phyloP scores from a whole-genome alignment of 1,140 invertebrate genomes.

The Rhopalosiphum maidis region DNA sequence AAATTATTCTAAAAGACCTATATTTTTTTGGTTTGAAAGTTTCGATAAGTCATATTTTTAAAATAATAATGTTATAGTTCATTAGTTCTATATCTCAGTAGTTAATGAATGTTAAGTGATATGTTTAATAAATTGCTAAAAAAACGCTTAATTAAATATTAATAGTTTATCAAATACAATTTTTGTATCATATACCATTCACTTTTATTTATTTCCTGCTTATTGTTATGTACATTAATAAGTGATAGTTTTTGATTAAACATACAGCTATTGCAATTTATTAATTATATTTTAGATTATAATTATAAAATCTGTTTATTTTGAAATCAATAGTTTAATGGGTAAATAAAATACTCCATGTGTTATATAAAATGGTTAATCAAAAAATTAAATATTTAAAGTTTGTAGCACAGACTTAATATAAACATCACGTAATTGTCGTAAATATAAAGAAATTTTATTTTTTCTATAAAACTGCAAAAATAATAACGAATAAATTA shows the following conservation, averaged over 20 bases:
- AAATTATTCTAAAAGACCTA: too few relatives aligned
- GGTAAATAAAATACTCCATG: background rate
- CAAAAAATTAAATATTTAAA: background rate
- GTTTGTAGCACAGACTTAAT: background rate
- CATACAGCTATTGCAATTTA: background rate
- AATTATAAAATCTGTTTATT: too few relatives aligned
- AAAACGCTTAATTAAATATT: background rate
- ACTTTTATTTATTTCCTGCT: background rate
- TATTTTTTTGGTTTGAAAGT: too few relatives aligned
- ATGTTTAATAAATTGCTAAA: background rate
- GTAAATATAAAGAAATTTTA: background rate
- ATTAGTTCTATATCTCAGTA: background rate
- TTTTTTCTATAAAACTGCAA: background rate
- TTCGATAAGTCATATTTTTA: too few relatives aligned
- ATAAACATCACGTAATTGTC: background rate
- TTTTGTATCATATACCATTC: too few relatives aligned
- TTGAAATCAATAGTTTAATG: background rate
- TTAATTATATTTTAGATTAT: background rate
- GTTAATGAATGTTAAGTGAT: background rate
- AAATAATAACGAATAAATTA: background rate
- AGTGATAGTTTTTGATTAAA: background rate
- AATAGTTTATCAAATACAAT: background rate
- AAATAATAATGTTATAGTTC: too few relatives aligned
- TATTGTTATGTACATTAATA: background rate
- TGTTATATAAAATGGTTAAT: background rate